Evolutionary conservation across 30 jellyfish, hydroid and myxozoan genomes (phyloP).

Genomic region (Aurelia aurita): DNA sequence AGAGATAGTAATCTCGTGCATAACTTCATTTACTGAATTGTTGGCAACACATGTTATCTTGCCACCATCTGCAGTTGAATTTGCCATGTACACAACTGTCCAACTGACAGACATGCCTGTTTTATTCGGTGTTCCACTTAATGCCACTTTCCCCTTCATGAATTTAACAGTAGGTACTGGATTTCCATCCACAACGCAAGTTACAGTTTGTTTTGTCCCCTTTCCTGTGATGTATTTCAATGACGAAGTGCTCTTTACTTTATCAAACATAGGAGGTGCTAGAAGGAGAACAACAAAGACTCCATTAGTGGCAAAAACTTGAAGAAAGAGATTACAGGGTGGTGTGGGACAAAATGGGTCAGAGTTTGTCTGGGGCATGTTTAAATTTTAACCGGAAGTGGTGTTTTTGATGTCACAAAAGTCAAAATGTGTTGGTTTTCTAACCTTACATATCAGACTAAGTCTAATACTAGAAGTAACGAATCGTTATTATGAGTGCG

Average conservation of each 20-base stretch:
- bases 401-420: too few relatives aligned
- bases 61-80: constrained; percentile 52
- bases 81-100: constrained; percentile 8
- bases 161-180: constrained; percentile 78
- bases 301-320: neutral
- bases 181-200: constrained; percentile 78
- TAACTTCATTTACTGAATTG: constrained; percentile 24
- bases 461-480: too few relatives aligned
- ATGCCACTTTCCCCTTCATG: constrained; percentile 24
- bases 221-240: constrained; percentile 22
- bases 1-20: constrained; percentile 2
- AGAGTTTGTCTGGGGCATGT: too few relatives aligned
- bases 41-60: constrained; percentile 33
- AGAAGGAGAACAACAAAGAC: neutral
- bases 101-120: constrained; percentile 2
- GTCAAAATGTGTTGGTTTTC: too few relatives aligned
- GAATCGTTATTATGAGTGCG: too few relatives aligned
- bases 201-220: constrained; percentile 11
- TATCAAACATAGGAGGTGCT: constrained; percentile 26
- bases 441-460: too few relatives aligned
- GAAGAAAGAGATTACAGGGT: too few relatives aligned
- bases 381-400: too few relatives aligned
- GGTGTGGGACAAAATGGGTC: too few relatives aligned
- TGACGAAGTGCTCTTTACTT: constrained; percentile 18
- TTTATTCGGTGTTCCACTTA: constrained; percentile 9